Evolutionary conservation across 2,113 vertebrate genomes (phyloP), one percentile per base, ranked within the genome.

Genomic region (Heterochromis multidens): DNA sequence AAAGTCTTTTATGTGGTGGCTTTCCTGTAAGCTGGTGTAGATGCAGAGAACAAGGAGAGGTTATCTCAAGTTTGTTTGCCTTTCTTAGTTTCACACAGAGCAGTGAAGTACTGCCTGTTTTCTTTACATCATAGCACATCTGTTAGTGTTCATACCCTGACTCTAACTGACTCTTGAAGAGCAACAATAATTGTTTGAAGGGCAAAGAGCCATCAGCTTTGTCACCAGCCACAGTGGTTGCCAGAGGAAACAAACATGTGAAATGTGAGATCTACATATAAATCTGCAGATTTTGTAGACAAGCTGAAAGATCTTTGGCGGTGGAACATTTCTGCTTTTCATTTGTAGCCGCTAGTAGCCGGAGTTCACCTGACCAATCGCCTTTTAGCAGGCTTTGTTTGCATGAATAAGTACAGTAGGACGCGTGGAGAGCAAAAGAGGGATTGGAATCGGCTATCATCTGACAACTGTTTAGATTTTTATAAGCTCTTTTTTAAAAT

Each of bases 331-430:
- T 74, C 49, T 27, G 29, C 25, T 74, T 52, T 74, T 52, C 29
- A 74, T 52, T 74, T 33, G 31, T n/a, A 74, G 70, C 70, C 54
- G 46, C 27, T 19, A n/a, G 70, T 7, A 52, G 46, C 10, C 10
- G 0, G 0, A 21, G 46, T n/a, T 54, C 27, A 5, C 27, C 31
- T 19, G 0, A 54, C 46, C 0, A 21, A 6, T 74, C 27, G 33
- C 11, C 11, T 54, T 56, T 14, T 7, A 74, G 67, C 67, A 74
- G 46, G 6, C 11, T 54, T 54, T 52, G 3, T 52, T 49, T 33
- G 25, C 31, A n/a, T 52, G 17, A 2, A 17, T 17, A 49, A n/a
- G n/a, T n/a, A n/a, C n/a, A 17, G 46, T 43, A 13, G 40, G 12
- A 72, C 1, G 2, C 0, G 9, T 49, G 43, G 43, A 49, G 43